Conservation (phyloP, 1,140 invertebrate genomes). For the Hesperophylax magnus region DNA sequence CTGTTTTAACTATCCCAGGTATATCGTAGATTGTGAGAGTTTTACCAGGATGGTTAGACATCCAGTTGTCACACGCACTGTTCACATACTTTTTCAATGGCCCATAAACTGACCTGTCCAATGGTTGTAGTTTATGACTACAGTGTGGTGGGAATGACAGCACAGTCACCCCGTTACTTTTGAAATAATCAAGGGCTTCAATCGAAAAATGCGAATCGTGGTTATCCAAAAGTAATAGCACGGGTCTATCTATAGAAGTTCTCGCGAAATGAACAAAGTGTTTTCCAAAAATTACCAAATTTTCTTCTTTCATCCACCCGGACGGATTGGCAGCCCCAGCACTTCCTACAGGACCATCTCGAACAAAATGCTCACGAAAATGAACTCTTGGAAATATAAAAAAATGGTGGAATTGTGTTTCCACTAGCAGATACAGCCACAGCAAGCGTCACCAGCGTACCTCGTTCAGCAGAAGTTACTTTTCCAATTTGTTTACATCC, state of each 20-base stretch:
- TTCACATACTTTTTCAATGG: slow-evolving; percentile 64
- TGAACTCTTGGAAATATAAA: slow-evolving; percentile 65
- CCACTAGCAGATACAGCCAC: slow-evolving; percentile 63
- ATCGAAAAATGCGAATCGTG: background rate
- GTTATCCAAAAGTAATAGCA: slow-evolving; percentile 17
- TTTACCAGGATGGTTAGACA: slow-evolving; percentile 66
- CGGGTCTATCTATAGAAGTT: slow-evolving; percentile 47
- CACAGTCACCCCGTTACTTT: slow-evolving; percentile 61
- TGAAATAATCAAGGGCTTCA: slow-evolving; percentile 58
- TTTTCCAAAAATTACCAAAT: slow-evolving; percentile 61
- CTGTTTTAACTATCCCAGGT: slow-evolving; percentile 61
- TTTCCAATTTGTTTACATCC: slow-evolving; percentile 65
- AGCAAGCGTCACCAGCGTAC: slow-evolving; percentile 64
- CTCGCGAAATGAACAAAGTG: slow-evolving; percentile 61
- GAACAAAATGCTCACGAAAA: slow-evolving; percentile 66
- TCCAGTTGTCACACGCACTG: slow-evolving; percentile 63
- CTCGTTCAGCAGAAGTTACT: slow-evolving; percentile 66
- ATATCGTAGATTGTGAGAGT: slow-evolving; percentile 69
- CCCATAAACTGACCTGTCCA: slow-evolving; percentile 62
- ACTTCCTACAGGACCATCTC: slow-evolving; percentile 63
- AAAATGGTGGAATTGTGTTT: slow-evolving; percentile 62
- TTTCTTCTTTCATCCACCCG: slow-evolving; percentile 64
- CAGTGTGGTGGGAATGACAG: slow-evolving; percentile 61
- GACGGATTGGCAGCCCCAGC: slow-evolving; percentile 61
- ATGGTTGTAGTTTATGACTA: too few species aligned